These are phyloP conservation scores for Zaprionus kolodkinae DNA, from an alignment of 1,140 invertebrate species.

Conservation along the genomic window DNA sequence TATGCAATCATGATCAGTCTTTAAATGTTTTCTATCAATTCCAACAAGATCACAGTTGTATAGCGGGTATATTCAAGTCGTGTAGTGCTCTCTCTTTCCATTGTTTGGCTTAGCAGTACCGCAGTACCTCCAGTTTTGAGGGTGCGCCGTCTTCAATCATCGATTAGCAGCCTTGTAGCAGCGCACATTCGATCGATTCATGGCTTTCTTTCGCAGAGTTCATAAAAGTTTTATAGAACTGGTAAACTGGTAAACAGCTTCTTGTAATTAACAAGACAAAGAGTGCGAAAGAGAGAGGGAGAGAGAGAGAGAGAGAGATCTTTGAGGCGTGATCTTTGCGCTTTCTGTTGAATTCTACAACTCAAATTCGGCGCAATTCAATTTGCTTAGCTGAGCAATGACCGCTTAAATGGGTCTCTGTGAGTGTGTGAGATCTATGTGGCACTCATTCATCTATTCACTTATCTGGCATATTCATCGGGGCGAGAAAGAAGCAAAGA, in stretches of 20 bases:
- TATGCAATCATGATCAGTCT: too few species aligned
- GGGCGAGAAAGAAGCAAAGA: constrained; percentile 18
- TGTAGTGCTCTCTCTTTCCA: too few species aligned
- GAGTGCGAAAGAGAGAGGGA: background rate
- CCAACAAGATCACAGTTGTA: too few species aligned
- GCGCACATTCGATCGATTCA: constrained; percentile 10
- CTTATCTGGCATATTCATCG: constrained; percentile 37
- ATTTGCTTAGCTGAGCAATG: constrained; percentile 32
- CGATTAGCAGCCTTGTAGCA: constrained; percentile 13
- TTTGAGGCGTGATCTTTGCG: background rate
- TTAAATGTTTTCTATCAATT: too few species aligned
- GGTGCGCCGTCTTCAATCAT: constrained; percentile 16
- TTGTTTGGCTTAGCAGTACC: too few species aligned
- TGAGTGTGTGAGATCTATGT: constrained; percentile 2
- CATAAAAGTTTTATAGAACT: constrained; percentile 29
- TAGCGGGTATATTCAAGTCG: too few species aligned
- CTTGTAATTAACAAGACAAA: constrained; percentile 19
- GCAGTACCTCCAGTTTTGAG: background rate
- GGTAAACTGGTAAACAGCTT: background rate
- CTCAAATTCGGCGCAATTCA: background rate
- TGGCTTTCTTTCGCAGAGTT: constrained; percentile 14
- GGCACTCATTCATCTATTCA: constrained; percentile 19
- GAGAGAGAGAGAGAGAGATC: background rate
- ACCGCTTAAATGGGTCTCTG: constrained; percentile 12
- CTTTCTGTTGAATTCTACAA: constrained; percentile 6